Conservation (phyloP, 2,113 vertebrate species). For the Seriola dumerili region DNA sequence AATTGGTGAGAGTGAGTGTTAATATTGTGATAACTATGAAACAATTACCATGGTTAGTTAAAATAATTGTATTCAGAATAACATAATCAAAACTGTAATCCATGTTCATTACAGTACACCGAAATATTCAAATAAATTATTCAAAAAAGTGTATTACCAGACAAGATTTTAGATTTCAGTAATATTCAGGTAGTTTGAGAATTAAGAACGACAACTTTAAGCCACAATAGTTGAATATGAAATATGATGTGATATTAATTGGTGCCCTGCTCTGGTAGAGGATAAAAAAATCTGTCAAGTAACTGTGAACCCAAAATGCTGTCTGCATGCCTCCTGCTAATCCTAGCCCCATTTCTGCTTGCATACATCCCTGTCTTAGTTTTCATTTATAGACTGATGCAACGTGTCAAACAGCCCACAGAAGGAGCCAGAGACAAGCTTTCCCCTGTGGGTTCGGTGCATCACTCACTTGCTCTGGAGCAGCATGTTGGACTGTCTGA, state of each 20-base stretch:
- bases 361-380: not conserved
- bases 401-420: constrained; percentile 3
- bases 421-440: constrained; percentile 11
- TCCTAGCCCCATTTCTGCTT: not conserved
- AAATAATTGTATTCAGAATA: too few relatives aligned
- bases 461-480: constrained; percentile 87
- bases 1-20: not conserved
- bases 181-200: too few relatives aligned
- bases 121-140: too few relatives aligned
- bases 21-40: too few relatives aligned
- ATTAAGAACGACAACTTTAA: too few relatives aligned
- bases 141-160: too few relatives aligned
- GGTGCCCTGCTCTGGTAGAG: not conserved
- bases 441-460: not conserved
- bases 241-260: not conserved
- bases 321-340: not conserved
- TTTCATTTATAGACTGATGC: constrained; percentile 22
- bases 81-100: too few relatives aligned
- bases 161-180: too few relatives aligned
- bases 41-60: too few relatives aligned
- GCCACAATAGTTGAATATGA: too few relatives aligned
- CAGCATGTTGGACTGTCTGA: constrained; percentile 86
- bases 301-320: not conserved
- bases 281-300: not conserved
- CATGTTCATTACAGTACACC: too few relatives aligned